Conservation (phyloP, 92 coral and sea anemone genomes). For the Umimayanthus kanabou region DNA sequence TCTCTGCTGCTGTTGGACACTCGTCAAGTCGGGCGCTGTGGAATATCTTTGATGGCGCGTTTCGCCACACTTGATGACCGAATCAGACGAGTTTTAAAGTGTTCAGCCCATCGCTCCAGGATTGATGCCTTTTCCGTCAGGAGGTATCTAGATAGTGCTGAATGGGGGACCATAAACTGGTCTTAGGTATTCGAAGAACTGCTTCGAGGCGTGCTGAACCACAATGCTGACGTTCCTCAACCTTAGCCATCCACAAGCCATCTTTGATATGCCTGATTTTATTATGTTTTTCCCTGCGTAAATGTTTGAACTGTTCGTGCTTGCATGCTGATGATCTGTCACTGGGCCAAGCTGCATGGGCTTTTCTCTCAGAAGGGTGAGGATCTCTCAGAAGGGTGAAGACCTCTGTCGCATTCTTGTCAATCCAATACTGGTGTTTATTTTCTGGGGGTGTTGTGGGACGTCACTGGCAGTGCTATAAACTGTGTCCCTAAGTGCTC, state of each 20-base stretch:
- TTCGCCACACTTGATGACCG: not conserved
- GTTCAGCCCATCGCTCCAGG: slow-evolving; percentile 11
- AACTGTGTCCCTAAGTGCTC: slow-evolving; percentile 13
- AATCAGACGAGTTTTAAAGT: slow-evolving; percentile 1
- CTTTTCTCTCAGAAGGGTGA: not conserved
- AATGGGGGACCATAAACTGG: slow-evolving; percentile 38
- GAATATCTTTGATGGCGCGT: not conserved
- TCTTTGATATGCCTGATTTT: slow-evolving; percentile 28
- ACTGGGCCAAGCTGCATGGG: slow-evolving; percentile 13
- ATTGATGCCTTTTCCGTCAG: not conserved
- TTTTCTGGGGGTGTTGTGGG: not conserved
- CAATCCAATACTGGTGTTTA: slow-evolving; percentile 14
- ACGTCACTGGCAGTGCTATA: not conserved
- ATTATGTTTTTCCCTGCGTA: not conserved
- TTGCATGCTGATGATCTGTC: not conserved
- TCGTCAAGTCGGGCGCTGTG: not conserved
- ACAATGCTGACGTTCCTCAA: slow-evolving; percentile 41
- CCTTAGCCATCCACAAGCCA: slow-evolving; percentile 37
- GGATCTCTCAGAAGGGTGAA: too few relatives aligned
- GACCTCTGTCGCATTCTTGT: not conserved
- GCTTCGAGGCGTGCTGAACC: slow-evolving; percentile 39
- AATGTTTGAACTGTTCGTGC: not conserved
- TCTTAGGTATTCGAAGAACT: slow-evolving; percentile 36
- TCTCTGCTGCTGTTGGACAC: slow-evolving; percentile 19
- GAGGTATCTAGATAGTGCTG: not conserved